Percentiles rank a stretch among this genome's conserved stretches.
phyloP scores from a whole-genome alignment of 1,140 invertebrate genomes.

The Meloidogyne exigua region DNA sequence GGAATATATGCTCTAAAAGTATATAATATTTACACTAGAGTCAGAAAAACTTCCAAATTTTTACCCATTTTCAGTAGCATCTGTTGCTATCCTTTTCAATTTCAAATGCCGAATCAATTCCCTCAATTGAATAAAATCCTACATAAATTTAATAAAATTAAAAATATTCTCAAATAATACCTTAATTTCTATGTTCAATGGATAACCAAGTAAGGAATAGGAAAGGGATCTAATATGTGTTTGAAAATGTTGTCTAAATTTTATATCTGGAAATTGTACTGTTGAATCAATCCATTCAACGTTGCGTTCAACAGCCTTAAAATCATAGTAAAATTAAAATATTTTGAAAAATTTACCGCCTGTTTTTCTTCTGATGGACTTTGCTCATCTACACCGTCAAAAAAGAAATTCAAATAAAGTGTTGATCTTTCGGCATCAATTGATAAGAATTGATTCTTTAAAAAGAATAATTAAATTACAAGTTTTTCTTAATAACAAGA shows the following conservation, averaged over 20 bases:
- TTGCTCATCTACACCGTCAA: slow-evolving; percentile 11
- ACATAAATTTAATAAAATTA: no score
- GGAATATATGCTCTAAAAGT: not conserved
- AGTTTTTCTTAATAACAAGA: no score
- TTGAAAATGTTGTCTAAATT: slow-evolving; percentile 12
- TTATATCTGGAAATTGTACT: slow-evolving; percentile 12
- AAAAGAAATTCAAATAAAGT: slow-evolving; percentile 30
- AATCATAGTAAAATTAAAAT: not conserved
- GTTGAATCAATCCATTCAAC: slow-evolving; percentile 22
- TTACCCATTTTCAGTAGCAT: not conserved
- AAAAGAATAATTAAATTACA: not conserved
- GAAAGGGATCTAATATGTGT: slow-evolving; percentile 9
- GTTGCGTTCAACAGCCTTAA: slow-evolving; percentile 34
- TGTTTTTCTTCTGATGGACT: slow-evolving; percentile 19
- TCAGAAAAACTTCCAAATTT: no score
- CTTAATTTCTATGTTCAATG: slow-evolving; percentile 5
- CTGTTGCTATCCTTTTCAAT: not conserved
- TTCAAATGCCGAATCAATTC: not conserved
- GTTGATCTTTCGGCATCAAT: slow-evolving; percentile 19
- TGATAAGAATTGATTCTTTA: slow-evolving; percentile 36
- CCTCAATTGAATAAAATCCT: not conserved
- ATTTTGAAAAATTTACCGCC: slow-evolving; percentile 14
- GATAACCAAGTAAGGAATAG: slow-evolving; percentile 21
- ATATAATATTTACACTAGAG: not conserved
- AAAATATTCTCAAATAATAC: no score